A percentile compares a stretch with the other conserved stretches of the same genome.
These are phyloP conservation scores for Sphecodes monilicornis DNA, from an alignment of 2,888 invertebrate genomes.

Conservation along the genomic window DNA sequence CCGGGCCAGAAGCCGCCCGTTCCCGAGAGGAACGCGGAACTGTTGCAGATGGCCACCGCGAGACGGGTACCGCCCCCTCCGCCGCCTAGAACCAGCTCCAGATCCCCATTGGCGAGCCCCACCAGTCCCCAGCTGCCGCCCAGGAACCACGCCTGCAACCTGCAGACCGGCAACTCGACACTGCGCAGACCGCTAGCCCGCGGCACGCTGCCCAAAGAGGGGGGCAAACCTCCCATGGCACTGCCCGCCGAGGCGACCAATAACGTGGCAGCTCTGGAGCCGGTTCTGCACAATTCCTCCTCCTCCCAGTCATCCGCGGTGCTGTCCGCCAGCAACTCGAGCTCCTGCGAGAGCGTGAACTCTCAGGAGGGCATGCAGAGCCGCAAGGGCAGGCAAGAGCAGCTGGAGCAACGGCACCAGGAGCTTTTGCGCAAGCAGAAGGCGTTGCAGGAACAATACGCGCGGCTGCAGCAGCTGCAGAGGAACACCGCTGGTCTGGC, in stretches of 20 bases:
- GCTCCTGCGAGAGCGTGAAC: constrained; percentile 91
- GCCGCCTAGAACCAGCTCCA: constrained; percentile 95
- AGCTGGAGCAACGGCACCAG: constrained; percentile 94
- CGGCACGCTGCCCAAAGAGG: constrained; percentile 58
- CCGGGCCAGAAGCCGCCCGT: constrained; percentile 88
- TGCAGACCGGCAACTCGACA: constrained; percentile 62
- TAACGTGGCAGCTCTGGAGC: constrained; percentile 32
- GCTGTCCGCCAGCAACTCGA: constrained; percentile 88
- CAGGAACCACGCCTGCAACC: constrained; percentile 83
- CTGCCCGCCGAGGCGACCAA: constrained; percentile 70
- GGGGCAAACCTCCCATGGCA: constrained; percentile 80
- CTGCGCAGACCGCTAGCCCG: constrained; percentile 63
- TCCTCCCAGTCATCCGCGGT: constrained; percentile 70
- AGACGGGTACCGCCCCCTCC: constrained; percentile 95
- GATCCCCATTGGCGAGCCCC: constrained; percentile 94
- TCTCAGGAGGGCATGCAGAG: constrained; percentile 88
- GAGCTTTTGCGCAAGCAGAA: constrained; percentile 95
- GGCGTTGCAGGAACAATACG: constrained; percentile 96
- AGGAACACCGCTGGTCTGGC: constrained; percentile 89
- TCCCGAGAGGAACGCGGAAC: constrained; percentile 92
- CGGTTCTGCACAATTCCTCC: constrained; percentile 59
- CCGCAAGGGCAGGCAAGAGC: constrained; percentile 89
- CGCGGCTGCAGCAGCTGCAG: constrained; percentile 94
- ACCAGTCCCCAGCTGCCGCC: constrained; percentile 90
- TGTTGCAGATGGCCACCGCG: constrained; percentile 89